Evolutionary conservation across 1,140 invertebrate species (phyloP), one percentile per base, ranked within the genome.

Genomic region (Drosophila azteca): DNA sequence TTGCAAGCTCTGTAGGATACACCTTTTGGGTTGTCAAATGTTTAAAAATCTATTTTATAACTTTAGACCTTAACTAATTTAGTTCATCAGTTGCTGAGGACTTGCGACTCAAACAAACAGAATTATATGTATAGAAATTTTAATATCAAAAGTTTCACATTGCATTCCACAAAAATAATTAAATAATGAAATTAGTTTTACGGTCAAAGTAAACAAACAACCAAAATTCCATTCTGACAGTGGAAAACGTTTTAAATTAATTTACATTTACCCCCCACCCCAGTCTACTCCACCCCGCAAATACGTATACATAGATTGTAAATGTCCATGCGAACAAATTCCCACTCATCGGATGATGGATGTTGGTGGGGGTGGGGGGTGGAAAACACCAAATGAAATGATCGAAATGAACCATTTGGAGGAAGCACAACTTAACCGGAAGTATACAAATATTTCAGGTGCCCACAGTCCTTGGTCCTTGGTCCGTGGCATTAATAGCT

Each of bases 401-500:
- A 51, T 54, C 20, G 39, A 73, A 64, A 71, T 71, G 66, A 71
- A 71, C 35, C 59, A 11, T 15, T 24, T 6, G 7, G n/a, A 35
- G 9, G 46, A 20, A 26, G 35, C 53, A 22, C 5, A 4, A 20
- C 45, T 57, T 1, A n/a, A 8, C 54, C 66, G 68, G 49, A 71
- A 54, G 52, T 45, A 44, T 17, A 20, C 45, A 29, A 73, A 73
- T 73, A 64, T 54, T 49, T 73, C 50, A 64, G 49, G 11, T 5
- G 9, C 35, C 11, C 11, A 13, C 35, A 17, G 35, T 11, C 3
- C 11, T 39, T 11, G 13, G 35, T 20, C 46, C 46, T 49, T 39
- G 13, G 63, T 17, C 55, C 4, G 63, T 24, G 66, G 54, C 68
- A 70, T 61, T 71, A 71, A 41, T 48, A 52, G 59, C 63, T 57